These are phyloP conservation scores for Salvelinus fontinalis DNA, from an alignment of 2,113 vertebrate genomes.

Conservation along the genomic window DNA sequence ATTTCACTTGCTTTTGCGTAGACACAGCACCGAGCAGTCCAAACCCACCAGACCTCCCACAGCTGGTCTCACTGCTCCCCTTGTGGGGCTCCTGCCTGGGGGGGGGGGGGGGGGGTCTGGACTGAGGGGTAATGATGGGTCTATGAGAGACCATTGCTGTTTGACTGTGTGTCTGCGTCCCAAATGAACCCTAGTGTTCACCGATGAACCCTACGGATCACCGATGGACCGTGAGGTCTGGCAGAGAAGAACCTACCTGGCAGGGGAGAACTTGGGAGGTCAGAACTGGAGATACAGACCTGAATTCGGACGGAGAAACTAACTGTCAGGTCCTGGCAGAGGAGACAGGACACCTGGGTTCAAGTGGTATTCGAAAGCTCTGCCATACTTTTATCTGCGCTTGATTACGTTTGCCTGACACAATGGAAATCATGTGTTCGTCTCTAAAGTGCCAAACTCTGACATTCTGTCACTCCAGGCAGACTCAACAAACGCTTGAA, in stretches of 20 bases:
- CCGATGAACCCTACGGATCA: too few relatives aligned
- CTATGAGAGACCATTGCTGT: background rate
- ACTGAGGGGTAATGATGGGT: background rate
- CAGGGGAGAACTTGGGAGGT: constrained; percentile 36
- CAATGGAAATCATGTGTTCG: background rate
- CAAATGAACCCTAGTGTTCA: too few relatives aligned
- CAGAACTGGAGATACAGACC: constrained; percentile 38
- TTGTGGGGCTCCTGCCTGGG: background rate
- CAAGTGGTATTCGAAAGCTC: too few relatives aligned
- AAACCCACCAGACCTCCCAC: constrained; percentile 53
- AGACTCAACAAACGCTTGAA: too few relatives aligned
- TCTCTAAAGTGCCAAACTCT: background rate
- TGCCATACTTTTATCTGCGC: too few relatives aligned
- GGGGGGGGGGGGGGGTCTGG: background rate
- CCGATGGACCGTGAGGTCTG: constrained; percentile 14
- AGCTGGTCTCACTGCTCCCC: background rate
- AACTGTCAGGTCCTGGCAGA: background rate
- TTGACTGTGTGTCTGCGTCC: background rate
- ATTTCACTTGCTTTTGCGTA: constrained; percentile 26
- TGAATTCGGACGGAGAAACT: constrained; percentile 32
- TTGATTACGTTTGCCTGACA: too few relatives aligned
- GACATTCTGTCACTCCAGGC: too few relatives aligned
- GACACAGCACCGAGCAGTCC: background rate
- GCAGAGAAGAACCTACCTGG: constrained; percentile 8
- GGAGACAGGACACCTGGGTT: too few relatives aligned